These are phyloP conservation scores for Athalia rosae DNA, from an alignment of 2,888 invertebrate species.

Conservation along the genomic window DNA sequence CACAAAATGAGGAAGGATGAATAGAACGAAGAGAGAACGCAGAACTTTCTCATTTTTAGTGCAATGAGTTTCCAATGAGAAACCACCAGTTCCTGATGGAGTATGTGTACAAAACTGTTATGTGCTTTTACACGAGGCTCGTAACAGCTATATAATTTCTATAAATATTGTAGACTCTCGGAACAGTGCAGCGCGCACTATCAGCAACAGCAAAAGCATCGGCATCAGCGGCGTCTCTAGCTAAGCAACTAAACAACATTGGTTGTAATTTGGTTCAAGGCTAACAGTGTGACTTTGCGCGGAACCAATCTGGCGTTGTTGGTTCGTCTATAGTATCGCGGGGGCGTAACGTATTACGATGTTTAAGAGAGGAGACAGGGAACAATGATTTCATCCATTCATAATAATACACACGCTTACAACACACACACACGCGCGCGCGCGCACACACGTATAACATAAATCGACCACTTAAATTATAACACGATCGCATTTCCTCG, in stretches of 20 bases:
- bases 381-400: conserved; percentile 44
- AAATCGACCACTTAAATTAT: too few species aligned
- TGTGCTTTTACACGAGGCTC: too few species aligned
- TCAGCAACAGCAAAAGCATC: conserved; percentile 1
- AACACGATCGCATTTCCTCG: too few species aligned
- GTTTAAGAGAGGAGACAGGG: conserved; percentile 20
- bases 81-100: too few species aligned
- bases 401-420: conserved; percentile 45
- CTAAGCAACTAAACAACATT: conserved; percentile 47
- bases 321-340: conserved; percentile 1
- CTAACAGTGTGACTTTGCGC: conserved; percentile 58
- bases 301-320: conserved; percentile 58
- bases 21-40: too few species aligned
- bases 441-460: too few species aligned
- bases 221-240: conserved; percentile 4
- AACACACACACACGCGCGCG: too few species aligned
- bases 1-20: too few species aligned
- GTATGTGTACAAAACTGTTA: too few species aligned
- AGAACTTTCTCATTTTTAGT: too few species aligned
- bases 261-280: conserved; percentile 63
- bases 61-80: too few species aligned
- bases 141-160: too few species aligned
- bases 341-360: conserved; percentile 30
- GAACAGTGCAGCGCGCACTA: not conserved
- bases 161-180: conserved; percentile 1